A percentile compares a stretch with the other conserved stretches of the same genome.
Conservation (phyloP, 92 coral and sea anemone species). For the Paramuricea clavata region DNA sequence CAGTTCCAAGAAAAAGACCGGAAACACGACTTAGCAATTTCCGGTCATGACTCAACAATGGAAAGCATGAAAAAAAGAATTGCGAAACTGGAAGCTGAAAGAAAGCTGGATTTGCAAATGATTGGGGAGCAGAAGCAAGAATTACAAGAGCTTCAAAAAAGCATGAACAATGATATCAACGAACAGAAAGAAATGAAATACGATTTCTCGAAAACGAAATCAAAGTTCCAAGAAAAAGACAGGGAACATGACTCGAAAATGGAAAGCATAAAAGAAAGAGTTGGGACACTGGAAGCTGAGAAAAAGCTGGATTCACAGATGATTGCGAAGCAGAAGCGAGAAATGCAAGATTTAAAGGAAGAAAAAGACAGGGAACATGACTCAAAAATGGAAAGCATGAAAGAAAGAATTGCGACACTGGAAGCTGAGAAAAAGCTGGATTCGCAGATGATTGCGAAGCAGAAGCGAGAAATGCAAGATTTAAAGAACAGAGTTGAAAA, state of each 20-base stretch:
- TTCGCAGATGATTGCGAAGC: neutral
- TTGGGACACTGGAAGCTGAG: neutral
- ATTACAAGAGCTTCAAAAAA: neutral
- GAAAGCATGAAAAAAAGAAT: neutral
- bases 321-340: neutral
- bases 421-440: neutral
- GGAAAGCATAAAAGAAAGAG: neutral
- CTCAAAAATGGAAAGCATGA: neutral
- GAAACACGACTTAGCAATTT: neutral
- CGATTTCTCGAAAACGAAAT: conserved; percentile 14
- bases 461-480: neutral
- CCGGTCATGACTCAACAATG: neutral
- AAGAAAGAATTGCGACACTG: neutral
- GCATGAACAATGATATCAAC: neutral
- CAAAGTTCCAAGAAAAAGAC: conserved; percentile 11
- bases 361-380: neutral
- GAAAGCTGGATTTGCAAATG: neutral
- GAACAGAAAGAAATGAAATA: neutral
- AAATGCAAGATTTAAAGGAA: neutral
- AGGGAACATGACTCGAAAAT: neutral
- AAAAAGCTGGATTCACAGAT: neutral
- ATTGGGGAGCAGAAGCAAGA: neutral
- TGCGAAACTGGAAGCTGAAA: neutral
- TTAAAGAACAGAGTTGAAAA: neutral
- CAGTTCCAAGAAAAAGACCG: conserved; percentile 26